Base-by-base conservation (phyloP, 2,888 invertebrate genomes). In the Eupithecia pulchellata region DNA sequence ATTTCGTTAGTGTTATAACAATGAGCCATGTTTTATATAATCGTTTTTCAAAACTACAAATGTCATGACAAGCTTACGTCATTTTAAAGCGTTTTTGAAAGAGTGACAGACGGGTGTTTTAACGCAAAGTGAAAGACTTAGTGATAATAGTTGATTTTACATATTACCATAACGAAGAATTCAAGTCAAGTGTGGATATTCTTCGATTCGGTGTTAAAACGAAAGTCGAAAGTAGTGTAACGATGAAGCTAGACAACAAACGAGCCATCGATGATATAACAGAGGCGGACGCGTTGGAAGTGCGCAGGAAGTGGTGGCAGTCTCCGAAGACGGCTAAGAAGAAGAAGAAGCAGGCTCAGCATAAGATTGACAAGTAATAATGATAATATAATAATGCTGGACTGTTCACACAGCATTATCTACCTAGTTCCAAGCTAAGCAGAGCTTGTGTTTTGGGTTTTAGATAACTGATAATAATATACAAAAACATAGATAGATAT, bases 281-380 rank as follows among this genome's bases (percentile, higher is more conserved):
- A 25, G 92, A 91, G 13, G 77, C 79, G 0, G 84, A 88, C 0
- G 88, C 90, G 5, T 79, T 89, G 39, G 90, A 90, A 69, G 90
- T 91, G 1, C 81, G 91, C 3, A 78, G 83, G 66, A 80, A 82
- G 11, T 92, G 92, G 92, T 92, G 92, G 92, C 90, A 91, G 75
- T 88, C 91, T 0, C 90, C 91, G 0, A 89, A 83, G 58, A 82
- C 68, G n/a, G 36, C 68, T 4, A 89, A 87, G 42, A 85, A 85
- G 70, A 86, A 85, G 42, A 61, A 77, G 27, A 89, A 87, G 55
- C 76, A 73, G 39, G 39, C 71, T 27, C 83, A n/a, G n/a, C n/a
- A 82, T 84, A 89, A 87, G 58, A 77, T 74, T 47, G 39, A 72
- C 20, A 84, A 82, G 84, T n/a, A n/a, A n/a, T n/a, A n/a, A n/a